Evolutionary conservation across 2,888 invertebrate species (phyloP).

Genomic region (Dryobotodes eremita): DNA sequence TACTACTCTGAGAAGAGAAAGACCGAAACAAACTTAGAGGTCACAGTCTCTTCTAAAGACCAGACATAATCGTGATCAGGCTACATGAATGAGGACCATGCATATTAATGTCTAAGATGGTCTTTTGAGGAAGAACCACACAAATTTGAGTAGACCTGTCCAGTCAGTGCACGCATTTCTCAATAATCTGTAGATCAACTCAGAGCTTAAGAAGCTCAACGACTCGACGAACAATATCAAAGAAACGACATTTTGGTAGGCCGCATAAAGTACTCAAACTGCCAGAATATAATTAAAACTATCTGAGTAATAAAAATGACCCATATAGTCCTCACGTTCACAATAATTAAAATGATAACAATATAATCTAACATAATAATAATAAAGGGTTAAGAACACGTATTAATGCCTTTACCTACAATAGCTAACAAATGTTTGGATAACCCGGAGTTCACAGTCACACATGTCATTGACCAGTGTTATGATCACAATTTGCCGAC

Average conservation of each 20-base stretch:
- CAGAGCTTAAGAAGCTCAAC: not conserved
- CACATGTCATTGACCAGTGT: conserved; percentile 59
- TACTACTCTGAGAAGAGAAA: not conserved
- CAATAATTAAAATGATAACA: not conserved
- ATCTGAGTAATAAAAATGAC: not conserved
- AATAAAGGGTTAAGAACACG: conserved; percentile 18
- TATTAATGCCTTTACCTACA: conserved; percentile 19
- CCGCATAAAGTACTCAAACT: not conserved
- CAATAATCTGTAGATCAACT: not conserved
- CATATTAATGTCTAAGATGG: not conserved
- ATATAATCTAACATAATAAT: not conserved
- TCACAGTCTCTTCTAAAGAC: not conserved
- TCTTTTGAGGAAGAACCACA: not conserved
- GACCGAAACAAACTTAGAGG: not conserved
- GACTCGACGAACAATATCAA: not conserved
- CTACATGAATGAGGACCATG: not conserved
- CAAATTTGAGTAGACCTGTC: not conserved
- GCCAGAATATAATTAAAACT: not conserved
- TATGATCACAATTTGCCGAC: conserved; percentile 59
- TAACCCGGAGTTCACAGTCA: conserved; percentile 43
- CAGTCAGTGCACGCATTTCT: not conserved
- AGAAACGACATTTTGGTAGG: not conserved
- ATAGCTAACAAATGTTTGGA: conserved; percentile 23
- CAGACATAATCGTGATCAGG: not conserved
- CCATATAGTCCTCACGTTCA: not conserved